Conservation (phyloP, 2,888 invertebrate species). For the Parnassius orleans region DNA sequence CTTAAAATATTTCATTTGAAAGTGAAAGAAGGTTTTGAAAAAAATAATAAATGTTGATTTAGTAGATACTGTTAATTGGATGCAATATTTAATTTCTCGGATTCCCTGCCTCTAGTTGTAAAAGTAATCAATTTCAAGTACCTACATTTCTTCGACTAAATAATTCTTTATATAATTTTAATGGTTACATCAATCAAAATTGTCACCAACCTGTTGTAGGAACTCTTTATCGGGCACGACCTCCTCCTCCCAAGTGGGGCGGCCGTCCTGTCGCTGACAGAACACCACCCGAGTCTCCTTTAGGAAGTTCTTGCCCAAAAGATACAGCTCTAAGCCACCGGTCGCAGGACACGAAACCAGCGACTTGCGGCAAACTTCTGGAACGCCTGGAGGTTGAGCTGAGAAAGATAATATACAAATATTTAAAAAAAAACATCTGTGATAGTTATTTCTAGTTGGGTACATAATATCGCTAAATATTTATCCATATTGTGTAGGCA, state of each 20-base stretch:
- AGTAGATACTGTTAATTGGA: too few relatives aligned
- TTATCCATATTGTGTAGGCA: too few relatives aligned
- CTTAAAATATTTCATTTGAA: too few relatives aligned
- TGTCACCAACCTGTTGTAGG: conserved; percentile 87
- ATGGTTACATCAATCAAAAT: not conserved
- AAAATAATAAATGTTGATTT: too few relatives aligned
- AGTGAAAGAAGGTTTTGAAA: too few relatives aligned
- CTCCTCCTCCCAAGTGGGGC: conserved; percentile 88
- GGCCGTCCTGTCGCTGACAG: conserved; percentile 80
- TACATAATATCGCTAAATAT: too few relatives aligned
- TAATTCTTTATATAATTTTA: not conserved
- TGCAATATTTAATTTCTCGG: too few relatives aligned
- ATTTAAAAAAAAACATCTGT: not conserved
- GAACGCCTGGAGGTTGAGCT: conserved; percentile 96
- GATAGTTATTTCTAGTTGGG: too few relatives aligned
- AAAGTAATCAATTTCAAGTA: too few relatives aligned
- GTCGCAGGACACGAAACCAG: conserved; percentile 88
- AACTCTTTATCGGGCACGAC: conserved; percentile 94
- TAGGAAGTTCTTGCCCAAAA: conserved; percentile 94
- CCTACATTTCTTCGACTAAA: not conserved
- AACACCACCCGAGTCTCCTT: conserved; percentile 94
- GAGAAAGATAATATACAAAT: conserved; percentile 23
- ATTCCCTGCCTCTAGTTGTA: too few relatives aligned
- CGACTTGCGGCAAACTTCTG: conserved; percentile 95
- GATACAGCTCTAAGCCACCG: conserved; percentile 92